A percentile compares a stretch with the other conserved stretches of the same genome.
phyloP scores from a whole-genome alignment of 2,797 vertebrate genomes.

The Muscicapa comitata region DNA sequence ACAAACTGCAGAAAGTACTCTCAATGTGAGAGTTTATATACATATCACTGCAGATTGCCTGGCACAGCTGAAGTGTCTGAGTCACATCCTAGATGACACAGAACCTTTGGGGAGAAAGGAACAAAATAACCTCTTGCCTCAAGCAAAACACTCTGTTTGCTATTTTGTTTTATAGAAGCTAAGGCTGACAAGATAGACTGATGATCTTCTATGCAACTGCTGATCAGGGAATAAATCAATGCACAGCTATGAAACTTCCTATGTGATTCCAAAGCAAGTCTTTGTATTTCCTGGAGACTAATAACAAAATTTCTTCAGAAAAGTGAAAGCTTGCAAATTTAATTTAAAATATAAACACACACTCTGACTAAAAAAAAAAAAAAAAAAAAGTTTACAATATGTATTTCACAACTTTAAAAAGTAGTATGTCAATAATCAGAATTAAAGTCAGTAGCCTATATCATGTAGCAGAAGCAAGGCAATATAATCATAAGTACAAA shows the following conservation, averaged over 20 bases:
- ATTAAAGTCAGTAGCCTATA: not conserved
- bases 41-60: not conserved
- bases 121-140: not conserved
- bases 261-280: not conserved
- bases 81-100: not conserved
- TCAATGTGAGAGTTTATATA: not conserved
- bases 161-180: not conserved
- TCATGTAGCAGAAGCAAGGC: not conserved
- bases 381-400: not conserved
- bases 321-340: not conserved
- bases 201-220: not conserved
- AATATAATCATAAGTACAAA: not conserved
- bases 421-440: not conserved
- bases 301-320: not conserved
- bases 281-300: not conserved
- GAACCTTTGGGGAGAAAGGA: not conserved
- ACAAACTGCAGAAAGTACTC: not conserved
- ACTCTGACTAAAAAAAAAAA: not conserved
- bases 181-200: not conserved
- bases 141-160: not conserved
- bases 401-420: not conserved
- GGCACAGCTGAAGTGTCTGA: not conserved
- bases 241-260: not conserved
- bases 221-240: not conserved
- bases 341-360: not conserved